A percentile compares a stretch with the other conserved stretches of the same genome.
Evolutionary conservation across 2,888 invertebrate species (phyloP).

Genomic region (Andrena marginata): DNA sequence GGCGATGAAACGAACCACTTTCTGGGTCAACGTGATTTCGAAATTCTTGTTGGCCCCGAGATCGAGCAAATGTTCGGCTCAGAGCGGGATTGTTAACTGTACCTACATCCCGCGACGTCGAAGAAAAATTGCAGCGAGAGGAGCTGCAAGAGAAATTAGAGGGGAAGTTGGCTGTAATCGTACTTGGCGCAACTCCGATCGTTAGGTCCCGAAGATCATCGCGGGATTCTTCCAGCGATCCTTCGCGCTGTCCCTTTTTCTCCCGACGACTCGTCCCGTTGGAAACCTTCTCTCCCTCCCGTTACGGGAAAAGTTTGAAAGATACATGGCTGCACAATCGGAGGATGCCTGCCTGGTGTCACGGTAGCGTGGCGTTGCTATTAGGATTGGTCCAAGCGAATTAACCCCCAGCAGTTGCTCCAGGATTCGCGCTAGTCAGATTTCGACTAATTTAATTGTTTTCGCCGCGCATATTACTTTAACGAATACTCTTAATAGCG

Average conservation of each 20-base stretch:
- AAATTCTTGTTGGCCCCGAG: constrained; percentile 36
- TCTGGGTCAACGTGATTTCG: constrained; percentile 48
- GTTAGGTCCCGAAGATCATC: constrained; percentile 31
- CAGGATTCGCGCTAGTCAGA: neutral
- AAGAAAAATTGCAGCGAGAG: constrained; percentile 7
- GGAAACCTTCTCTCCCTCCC: neutral
- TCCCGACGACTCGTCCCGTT: constrained; percentile 13
- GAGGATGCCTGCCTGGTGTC: constrained; percentile 15
- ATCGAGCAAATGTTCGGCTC: constrained; percentile 20
- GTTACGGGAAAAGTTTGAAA: constrained; percentile 21
- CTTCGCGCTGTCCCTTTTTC: constrained; percentile 20
- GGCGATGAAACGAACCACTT: constrained; percentile 40
- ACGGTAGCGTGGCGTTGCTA: neutral
- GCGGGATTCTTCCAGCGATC: neutral
- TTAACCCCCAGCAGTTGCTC: no score
- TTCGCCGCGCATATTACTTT: neutral
- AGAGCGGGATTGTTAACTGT: constrained; percentile 19
- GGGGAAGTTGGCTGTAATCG: constrained; percentile 22
- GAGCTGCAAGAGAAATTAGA: neutral
- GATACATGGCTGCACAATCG: constrained; percentile 17
- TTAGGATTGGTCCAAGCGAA: no score
- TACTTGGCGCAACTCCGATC: constrained; percentile 32
- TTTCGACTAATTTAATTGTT: neutral
- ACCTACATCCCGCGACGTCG: constrained; percentile 1
- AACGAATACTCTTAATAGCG: constrained; percentile 22